phyloP scores from a whole-genome alignment of 1,140 invertebrate species.

The Solen grandis region DNA sequence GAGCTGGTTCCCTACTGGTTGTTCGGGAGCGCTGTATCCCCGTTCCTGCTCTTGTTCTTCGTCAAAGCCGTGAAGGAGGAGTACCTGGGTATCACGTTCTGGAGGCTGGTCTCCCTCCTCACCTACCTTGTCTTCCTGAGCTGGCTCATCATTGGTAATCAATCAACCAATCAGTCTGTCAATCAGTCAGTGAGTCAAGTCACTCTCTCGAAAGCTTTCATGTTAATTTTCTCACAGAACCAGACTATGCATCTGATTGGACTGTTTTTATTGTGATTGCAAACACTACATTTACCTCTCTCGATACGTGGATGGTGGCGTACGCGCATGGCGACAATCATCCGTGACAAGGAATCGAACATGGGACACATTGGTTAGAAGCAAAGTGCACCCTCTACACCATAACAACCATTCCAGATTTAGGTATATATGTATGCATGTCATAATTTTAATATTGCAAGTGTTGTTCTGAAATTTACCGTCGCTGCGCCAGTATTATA shows the following conservation, averaged over 20 bases:
- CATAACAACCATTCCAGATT: no score
- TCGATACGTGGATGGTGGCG: no score
- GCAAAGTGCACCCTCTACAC: no score
- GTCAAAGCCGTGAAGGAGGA: conserved; percentile 25
- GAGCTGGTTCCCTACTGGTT: conserved; percentile 10
- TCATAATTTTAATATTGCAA: no score
- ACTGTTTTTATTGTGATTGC: neutral
- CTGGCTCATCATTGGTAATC: conserved; percentile 26
- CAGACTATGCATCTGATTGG: neutral
- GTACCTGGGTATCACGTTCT: conserved; percentile 30
- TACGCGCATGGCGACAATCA: no score
- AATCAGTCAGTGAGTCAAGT: neutral
- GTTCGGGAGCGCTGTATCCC: conserved; percentile 13
- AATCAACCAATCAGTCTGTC: neutral
- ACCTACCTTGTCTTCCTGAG: neutral
- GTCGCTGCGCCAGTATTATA: no score
- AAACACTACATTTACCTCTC: no score
- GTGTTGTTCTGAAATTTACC: no score
- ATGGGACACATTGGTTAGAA: no score
- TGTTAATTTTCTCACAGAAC: neutral
- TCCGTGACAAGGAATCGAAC: no score
- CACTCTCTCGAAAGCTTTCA: neutral
- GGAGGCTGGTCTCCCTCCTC: conserved; percentile 6
- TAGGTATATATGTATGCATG: no score
- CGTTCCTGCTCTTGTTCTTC: conserved; percentile 1